Evolutionary conservation across 1,140 invertebrate species (phyloP).

Genomic region (Euglossa dilemma): DNA sequence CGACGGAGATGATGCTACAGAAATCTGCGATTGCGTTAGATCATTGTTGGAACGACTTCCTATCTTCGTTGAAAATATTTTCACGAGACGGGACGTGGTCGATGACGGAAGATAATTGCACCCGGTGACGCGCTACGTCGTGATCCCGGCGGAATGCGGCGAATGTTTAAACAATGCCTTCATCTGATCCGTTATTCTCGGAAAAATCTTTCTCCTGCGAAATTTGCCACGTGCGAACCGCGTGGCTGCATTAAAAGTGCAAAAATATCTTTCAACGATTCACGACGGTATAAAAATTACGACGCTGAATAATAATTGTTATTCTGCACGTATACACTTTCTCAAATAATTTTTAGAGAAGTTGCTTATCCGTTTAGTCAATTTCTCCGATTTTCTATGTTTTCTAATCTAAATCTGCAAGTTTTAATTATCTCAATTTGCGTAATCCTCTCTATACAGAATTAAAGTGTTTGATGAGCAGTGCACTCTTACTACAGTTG

Average conservation of each 20-base stretch:
- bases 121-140: background rate
- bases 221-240: background rate
- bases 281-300: background rate
- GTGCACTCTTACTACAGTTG: too few relatives aligned
- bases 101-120: conserved; percentile 3
- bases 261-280: background rate
- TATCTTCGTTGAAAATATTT: background rate
- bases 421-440: too few relatives aligned
- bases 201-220: background rate
- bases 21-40: conserved; percentile 9
- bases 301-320: background rate
- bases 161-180: conserved; percentile 19
- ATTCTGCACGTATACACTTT: background rate
- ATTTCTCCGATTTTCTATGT: too few relatives aligned
- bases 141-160: conserved; percentile 9
- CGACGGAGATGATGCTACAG: background rate
- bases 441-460: too few relatives aligned
- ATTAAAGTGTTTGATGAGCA: too few relatives aligned
- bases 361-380: too few relatives aligned
- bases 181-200: conserved; percentile 1
- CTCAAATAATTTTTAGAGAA: too few relatives aligned
- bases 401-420: too few relatives aligned
- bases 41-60: conserved; percentile 7
- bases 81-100: background rate
- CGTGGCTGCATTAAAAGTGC: background rate